Evolutionary conservation across 2,797 vertebrate species (phyloP).

Genomic region (Tachyglossus aculeatus): DNA sequence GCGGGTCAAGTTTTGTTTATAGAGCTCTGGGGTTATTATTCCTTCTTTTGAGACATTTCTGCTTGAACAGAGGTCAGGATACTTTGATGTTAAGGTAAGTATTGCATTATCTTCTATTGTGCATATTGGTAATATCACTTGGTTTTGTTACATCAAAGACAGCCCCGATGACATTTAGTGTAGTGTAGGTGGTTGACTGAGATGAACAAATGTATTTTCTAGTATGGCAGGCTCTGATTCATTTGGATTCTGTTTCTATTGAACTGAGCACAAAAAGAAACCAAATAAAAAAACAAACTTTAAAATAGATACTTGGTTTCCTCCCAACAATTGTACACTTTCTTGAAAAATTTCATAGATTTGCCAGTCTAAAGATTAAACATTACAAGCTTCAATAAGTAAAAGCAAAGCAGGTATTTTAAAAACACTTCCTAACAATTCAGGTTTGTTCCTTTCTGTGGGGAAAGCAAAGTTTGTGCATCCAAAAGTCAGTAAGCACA

Average conservation of each 20-base stretch:
- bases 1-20: constrained; percentile 68
- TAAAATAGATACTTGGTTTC: background rate
- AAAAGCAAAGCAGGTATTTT: background rate
- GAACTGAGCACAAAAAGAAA: too few relatives aligned
- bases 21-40: constrained; percentile 61
- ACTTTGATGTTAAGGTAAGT: constrained; percentile 49
- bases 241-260: too few relatives aligned
- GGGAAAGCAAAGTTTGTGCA: background rate
- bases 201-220: background rate
- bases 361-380: too few relatives aligned
- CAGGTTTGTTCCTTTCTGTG: background rate
- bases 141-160: constrained; percentile 37
- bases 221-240: too few relatives aligned
- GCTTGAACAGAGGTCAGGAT: constrained; percentile 63
- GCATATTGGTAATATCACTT: constrained; percentile 25
- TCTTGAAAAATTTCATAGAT: constrained; percentile 2
- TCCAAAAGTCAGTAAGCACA: too few relatives aligned
- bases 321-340: background rate
- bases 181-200: too few relatives aligned
- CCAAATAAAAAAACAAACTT: too few relatives aligned
- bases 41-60: constrained; percentile 67
- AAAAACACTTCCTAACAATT: background rate
- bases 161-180: background rate
- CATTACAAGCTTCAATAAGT: too few relatives aligned
- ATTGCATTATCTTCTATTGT: constrained; percentile 45